Evolutionary conservation across 1,140 invertebrate genomes (phyloP), one percentile per base, ranked within the genome.

Genomic region (Psilanteris sp.): DNA sequence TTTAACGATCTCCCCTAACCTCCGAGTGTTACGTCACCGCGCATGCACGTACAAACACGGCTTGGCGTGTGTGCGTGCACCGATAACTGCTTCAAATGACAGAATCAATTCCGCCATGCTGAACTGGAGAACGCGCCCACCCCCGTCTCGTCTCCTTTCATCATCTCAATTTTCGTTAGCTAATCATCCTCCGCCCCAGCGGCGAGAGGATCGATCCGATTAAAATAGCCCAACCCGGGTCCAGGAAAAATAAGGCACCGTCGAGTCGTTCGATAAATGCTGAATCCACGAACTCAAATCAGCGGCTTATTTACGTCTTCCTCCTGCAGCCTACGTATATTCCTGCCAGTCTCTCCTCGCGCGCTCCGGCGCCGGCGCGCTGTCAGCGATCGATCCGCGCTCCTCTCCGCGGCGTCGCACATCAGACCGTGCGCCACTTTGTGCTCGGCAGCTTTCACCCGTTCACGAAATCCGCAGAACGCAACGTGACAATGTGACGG

Each of bases 301-400:
- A 20, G 9, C 29, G 24, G 48, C 55, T 72, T 72, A 72, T 72
- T 59, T 72, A 48, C 39, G 67, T 62, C n/a, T n/a, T n/a, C 41
- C 37, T 64, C 59, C 68, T 50, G 59, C 57, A 57, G 59, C 39
- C 41, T 48, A 72, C 50, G 57, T n/a, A n/a, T n/a, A n/a, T 48
- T 72, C 20, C 39, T 55, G 68, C 26, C 27, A 4, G 18, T 44
- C 34, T 26, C n/a, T 61, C 18, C 31, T 72, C 52, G 64, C 59
- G 73, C 82, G 79, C 83, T 77, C 71, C 79, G 78, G 85, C 85
- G 84, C 83, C 85, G 84, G 84, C 85, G 84, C 85, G 79, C 13
- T 78, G 37, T 3, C 4, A 18, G 36, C 79, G 78, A 87, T 86
- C 85, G 81, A 86, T 87, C 55, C 62, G 52, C 37, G 77, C 37